Conservation (phyloP, 2,888 invertebrate genomes). For the Drosophila gaucha region DNA sequence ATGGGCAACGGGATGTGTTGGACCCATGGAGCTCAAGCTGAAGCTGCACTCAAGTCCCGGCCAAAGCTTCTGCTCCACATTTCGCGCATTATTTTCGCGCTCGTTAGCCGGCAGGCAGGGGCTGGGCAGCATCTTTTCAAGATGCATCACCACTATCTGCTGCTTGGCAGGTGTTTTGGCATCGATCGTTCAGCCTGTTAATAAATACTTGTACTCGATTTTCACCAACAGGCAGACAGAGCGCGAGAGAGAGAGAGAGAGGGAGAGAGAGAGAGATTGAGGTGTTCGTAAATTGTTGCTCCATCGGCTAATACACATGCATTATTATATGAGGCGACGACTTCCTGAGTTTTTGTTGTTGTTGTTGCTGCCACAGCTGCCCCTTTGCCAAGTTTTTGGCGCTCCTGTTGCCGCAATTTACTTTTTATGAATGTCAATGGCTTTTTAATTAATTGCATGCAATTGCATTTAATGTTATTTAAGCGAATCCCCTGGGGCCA, state of each 20-base stretch:
- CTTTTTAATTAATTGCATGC: conserved; percentile 75
- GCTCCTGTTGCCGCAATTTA: conserved; percentile 73
- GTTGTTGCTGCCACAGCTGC: conserved; percentile 20
- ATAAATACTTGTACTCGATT: conserved; percentile 66
- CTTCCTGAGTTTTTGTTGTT: conserved; percentile 38
- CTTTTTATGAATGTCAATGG: conserved; percentile 78
- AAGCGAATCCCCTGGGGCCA: conserved; percentile 1
- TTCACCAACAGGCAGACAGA: conserved; percentile 10
- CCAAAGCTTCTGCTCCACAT: conserved; percentile 63
- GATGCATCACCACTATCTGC: conserved; percentile 47
- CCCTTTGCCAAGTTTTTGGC: conserved; percentile 17
- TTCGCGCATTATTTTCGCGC: conserved; percentile 77
- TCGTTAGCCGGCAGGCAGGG: conserved; percentile 56
- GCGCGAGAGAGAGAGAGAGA: neutral
- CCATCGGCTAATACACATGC: conserved; percentile 66
- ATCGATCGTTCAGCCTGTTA: conserved; percentile 63
- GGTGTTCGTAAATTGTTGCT: conserved; percentile 70
- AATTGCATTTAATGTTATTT: conserved; percentile 43
- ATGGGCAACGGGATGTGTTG: conserved; percentile 13
- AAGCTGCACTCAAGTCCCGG: conserved; percentile 8
- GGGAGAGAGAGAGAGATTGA: conserved; percentile 7
- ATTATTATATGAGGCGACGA: conserved; percentile 55
- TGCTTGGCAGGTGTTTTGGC: conserved; percentile 68
- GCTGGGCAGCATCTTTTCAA: conserved; percentile 37
- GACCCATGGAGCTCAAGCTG: neutral